Percentiles rank a stretch among this genome's conserved stretches.
Conservation (phyloP, 2,888 invertebrate genomes). For the Oscheius sp. region DNA sequence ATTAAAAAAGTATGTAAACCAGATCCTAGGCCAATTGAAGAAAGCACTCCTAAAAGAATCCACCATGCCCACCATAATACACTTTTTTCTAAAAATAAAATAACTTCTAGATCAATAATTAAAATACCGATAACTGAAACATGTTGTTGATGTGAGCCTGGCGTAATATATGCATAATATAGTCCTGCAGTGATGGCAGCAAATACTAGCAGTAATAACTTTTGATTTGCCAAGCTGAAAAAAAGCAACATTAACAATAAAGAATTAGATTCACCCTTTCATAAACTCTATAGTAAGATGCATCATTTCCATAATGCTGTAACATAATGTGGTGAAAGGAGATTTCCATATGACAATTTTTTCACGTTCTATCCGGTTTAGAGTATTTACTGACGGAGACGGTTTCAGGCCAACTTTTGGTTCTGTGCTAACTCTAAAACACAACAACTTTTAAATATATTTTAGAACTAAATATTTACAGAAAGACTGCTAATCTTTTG, state of each 20-base stretch:
- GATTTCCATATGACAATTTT: conserved; percentile 71
- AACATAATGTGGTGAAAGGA: conserved; percentile 71
- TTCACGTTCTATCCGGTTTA: conserved; percentile 67
- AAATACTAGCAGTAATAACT: conserved; percentile 48
- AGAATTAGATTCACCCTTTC: conserved; percentile 29
- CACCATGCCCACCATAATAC: conserved; percentile 73
- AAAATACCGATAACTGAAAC: conserved; percentile 22
- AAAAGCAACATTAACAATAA: neutral
- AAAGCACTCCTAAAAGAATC: conserved; percentile 91
- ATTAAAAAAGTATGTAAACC: conserved; percentile 97
- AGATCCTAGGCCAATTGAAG: conserved; percentile 95
- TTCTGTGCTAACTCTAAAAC: neutral
- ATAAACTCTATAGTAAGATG: conserved; percentile 47
- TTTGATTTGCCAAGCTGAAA: conserved; percentile 69
- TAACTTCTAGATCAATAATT: neutral
- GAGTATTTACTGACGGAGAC: conserved; percentile 59
- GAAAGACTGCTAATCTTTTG: no score
- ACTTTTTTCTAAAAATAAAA: conserved; percentile 9
- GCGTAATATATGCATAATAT: conserved; percentile 68
- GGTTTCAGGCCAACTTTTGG: conserved; percentile 44
- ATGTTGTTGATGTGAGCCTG: conserved; percentile 70
- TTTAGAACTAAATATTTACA: no score
- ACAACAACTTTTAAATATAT: no score
- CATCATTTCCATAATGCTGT: conserved; percentile 71
- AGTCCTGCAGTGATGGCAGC: conserved; percentile 54